phyloP scores from a whole-genome alignment of 2,797 vertebrate species.

The Mionectes olivaceus region DNA sequence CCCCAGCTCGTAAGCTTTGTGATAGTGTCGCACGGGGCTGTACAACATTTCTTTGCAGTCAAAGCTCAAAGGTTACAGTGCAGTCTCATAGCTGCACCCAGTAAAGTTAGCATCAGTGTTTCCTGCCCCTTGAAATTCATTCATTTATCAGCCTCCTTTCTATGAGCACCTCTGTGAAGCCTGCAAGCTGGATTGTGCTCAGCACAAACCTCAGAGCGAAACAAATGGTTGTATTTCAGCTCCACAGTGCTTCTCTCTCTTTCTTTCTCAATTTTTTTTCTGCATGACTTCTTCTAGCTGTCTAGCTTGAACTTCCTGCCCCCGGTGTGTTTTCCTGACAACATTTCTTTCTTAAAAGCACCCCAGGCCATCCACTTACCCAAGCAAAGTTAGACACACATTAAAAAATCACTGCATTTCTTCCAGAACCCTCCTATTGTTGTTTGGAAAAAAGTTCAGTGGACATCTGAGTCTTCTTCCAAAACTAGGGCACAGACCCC shows the following conservation, averaged over 20 bases:
- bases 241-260: not conserved
- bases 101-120: not conserved
- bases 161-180: not conserved
- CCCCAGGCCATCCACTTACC: not conserved
- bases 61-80: slow-evolving; percentile 39
- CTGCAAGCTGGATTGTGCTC: not conserved
- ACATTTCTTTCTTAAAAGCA: not conserved
- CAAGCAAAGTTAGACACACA: not conserved
- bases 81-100: slow-evolving; percentile 3
- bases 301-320: slow-evolving; percentile 29
- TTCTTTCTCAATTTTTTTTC: not conserved
- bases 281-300: not conserved
- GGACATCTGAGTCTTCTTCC: not conserved
- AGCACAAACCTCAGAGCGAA: not conserved
- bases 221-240: not conserved
- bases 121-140: not conserved
- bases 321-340: not conserved
- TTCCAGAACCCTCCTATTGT: not conserved
- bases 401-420: not conserved
- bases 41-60: not conserved
- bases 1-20: not conserved
- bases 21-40: not conserved
- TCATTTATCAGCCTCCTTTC: not conserved
- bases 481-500: not conserved
- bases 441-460: not conserved